A percentile compares a stretch with the other conserved stretches of the same genome.
These are phyloP conservation scores for Macrochelys suwanniensis DNA, from an alignment of 2,797 vertebrate genomes.

Conservation along the genomic window DNA sequence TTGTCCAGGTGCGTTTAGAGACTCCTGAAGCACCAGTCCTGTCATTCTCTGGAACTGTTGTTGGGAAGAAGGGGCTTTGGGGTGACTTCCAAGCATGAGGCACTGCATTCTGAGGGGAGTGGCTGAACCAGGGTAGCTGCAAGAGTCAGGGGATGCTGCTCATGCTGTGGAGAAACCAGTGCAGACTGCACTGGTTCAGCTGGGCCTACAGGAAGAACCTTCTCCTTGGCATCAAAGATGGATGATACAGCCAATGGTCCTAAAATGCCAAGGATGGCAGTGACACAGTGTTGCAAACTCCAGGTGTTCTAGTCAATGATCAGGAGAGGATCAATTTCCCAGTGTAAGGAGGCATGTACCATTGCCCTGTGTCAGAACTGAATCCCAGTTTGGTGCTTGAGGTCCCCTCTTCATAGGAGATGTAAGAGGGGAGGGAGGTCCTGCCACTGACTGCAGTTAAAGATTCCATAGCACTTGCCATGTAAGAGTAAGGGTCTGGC, in stretches of 20 bases:
- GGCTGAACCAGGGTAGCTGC: background rate
- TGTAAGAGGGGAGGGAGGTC: background rate
- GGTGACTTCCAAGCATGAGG: background rate
- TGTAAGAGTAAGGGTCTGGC: background rate
- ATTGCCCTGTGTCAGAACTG: background rate
- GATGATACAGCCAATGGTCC: background rate
- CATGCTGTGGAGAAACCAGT: background rate
- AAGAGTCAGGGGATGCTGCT: background rate
- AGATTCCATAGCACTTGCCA: background rate
- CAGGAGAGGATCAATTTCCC: background rate
- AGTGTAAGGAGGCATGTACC: too few species aligned
- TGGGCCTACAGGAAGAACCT: background rate
- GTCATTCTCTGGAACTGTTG: background rate
- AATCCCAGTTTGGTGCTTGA: background rate
- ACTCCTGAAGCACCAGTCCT: background rate
- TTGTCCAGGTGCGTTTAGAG: background rate
- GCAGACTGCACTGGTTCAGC: background rate
- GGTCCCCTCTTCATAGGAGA: background rate
- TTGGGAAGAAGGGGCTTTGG: background rate
- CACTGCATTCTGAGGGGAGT: background rate
- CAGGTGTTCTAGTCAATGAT: background rate
- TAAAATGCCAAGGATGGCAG: background rate
- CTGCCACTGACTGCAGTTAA: background rate
- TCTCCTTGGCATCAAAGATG: background rate
- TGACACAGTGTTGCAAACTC: background rate